A percentile compares a stretch with the other conserved stretches of the same genome.
Evolutionary conservation across 2,888 invertebrate genomes (phyloP).

Genomic region (Pollenia labialis): DNA sequence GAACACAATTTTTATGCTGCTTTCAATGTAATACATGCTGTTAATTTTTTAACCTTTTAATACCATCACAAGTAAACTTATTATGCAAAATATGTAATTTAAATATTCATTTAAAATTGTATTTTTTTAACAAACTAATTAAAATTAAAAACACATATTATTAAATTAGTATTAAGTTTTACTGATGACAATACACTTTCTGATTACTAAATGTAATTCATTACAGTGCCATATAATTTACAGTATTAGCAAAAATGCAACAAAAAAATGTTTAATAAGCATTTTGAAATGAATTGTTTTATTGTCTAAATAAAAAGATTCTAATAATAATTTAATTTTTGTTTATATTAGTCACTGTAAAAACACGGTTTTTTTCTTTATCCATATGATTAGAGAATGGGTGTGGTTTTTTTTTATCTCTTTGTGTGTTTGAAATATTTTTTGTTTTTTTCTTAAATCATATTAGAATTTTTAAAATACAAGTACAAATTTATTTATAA

Average conservation of each 20-base stretch:
- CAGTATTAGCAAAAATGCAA: slow-evolving; percentile 17
- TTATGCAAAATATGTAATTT: not conserved
- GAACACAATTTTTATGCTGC: no score
- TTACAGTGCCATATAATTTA: slow-evolving; percentile 39
- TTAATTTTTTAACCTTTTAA: no score
- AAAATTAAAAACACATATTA: slow-evolving; percentile 50
- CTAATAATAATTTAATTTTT: not conserved
- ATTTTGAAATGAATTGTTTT: slow-evolving; percentile 46
- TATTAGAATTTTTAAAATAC: slow-evolving; percentile 14
- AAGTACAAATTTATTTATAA: slow-evolving; percentile 2
- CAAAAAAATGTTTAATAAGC: slow-evolving; percentile 1
- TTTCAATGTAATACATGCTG: no score
- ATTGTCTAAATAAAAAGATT: slow-evolving; percentile 31
- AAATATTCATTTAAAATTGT: slow-evolving; percentile 2
- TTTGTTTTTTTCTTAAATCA: slow-evolving; percentile 21
- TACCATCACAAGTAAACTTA: no score
- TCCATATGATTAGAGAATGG: slow-evolving; percentile 20
- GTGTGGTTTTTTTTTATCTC: slow-evolving; percentile 22
- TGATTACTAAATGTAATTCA: slow-evolving; percentile 35
- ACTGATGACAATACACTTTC: slow-evolving; percentile 32
- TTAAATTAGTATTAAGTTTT: slow-evolving; percentile 30
- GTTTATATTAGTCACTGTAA: slow-evolving; percentile 38
- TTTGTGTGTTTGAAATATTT: not conserved
- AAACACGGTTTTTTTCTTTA: slow-evolving; percentile 10
- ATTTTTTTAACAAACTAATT: slow-evolving; percentile 23